Evolutionary conservation across 2,888 invertebrate species (phyloP), one percentile per base, ranked within the genome.

Genomic region (Frankliniella intonsa): DNA sequence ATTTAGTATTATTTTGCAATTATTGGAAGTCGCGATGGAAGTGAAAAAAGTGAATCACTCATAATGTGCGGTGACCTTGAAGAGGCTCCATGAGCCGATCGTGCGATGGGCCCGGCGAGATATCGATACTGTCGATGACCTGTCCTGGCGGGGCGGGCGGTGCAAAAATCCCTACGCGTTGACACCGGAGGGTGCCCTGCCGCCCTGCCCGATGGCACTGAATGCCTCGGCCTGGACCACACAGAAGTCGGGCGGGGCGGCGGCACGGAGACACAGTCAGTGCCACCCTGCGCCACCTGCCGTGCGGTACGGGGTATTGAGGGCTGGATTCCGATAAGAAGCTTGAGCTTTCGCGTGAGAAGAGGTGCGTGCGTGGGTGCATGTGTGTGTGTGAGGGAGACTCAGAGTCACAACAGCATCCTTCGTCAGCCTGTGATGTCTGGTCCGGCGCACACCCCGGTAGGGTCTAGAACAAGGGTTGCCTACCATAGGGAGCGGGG

Each of bases 281-380:
- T 25, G 69, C 69, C 69, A 25, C 69, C 62, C 62, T 17, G 62
- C n/a, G 62, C n/a, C 69, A 76, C 69, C 69, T 76, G 69, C 69
- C 25, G 69, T 25, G 25, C 22, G 69, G 25, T 76, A 76, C 69
- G 69, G 69, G 69, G 69, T 76, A 76, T 76, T 76, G 69, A 22
- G 69, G 69, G 69, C 22, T 11, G 69, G 69, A 76, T 76, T 76
- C 69, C 69, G 69, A 76, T 76, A 76, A 76, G 69, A 76, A 10
- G 69, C 69, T 76, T 25, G 69, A 76, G n/a, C 69, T 76, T 76
- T 76, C 69, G 69, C 69, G 69, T 76, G 69, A 76, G 69, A 76
- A 25, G 22, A 11, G 25, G 22, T 12, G 11, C 69, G 11, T 69
- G 69, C 69, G 69, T 69, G 69, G 9, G 69, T 69, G 69, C 9